Evolutionary conservation across 2,797 vertebrate species (phyloP).

Genomic region (Neostethus bicornis): DNA sequence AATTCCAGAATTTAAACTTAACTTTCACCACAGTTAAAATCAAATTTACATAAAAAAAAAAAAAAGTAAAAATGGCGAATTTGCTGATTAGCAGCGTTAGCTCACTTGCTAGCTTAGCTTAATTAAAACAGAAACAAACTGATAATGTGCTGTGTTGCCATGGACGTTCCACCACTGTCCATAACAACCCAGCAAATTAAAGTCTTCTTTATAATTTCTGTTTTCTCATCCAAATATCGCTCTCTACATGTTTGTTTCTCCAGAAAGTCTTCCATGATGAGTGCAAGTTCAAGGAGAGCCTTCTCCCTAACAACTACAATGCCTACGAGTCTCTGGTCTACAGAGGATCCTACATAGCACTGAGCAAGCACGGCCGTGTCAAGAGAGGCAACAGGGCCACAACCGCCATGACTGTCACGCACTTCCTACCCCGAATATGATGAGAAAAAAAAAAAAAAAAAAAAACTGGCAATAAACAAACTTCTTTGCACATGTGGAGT

Average conservation of each 20-base stretch:
- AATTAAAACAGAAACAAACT: no score
- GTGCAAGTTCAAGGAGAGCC: constrained; percentile 93
- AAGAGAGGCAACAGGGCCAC: constrained; percentile 93
- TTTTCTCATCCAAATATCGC: not conserved
- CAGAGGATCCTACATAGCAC: constrained; percentile 88
- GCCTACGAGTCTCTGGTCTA: constrained; percentile 90
- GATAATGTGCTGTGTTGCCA: no score
- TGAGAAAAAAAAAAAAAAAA: no score
- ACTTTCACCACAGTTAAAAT: no score
- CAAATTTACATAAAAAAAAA: no score
- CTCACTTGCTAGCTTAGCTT: no score
- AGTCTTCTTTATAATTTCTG: no score
- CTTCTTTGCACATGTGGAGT: constrained; percentile 89
- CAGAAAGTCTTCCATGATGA: constrained; percentile 93
- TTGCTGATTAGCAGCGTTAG: no score
- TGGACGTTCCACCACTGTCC: no score
- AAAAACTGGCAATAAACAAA: constrained; percentile 79
- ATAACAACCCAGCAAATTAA: no score
- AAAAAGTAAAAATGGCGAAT: no score
- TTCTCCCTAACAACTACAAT: constrained; percentile 97
- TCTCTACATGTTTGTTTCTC: constrained; percentile 42
- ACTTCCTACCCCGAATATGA: constrained; percentile 96
- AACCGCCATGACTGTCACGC: constrained; percentile 92
- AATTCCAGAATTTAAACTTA: no score
- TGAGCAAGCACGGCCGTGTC: constrained; percentile 92